phyloP scores from a whole-genome alignment of 2,797 vertebrate genomes.

The Gambelia wislizenii region DNA sequence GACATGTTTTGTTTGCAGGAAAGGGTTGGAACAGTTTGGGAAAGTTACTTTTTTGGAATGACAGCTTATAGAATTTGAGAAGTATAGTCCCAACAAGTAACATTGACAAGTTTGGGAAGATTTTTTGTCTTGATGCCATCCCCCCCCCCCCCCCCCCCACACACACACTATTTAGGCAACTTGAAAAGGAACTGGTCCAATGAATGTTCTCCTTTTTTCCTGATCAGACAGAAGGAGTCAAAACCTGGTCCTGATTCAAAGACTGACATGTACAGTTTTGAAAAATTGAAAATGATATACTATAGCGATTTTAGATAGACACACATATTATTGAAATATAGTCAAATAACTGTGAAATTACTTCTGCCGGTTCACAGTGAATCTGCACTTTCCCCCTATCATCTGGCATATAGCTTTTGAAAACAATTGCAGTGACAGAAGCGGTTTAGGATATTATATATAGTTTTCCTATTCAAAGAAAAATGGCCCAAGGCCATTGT shows the following conservation, averaged over 20 bases:
- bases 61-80: too few relatives aligned
- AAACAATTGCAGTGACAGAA: background rate
- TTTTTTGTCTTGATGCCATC: background rate
- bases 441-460: background rate
- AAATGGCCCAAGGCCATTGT: background rate
- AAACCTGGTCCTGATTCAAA: background rate
- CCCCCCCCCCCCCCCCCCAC: too few relatives aligned
- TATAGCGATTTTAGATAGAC: background rate
- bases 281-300: background rate
- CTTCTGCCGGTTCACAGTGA: background rate
- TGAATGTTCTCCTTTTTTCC: background rate
- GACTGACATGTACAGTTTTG: background rate
- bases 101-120: too few relatives aligned
- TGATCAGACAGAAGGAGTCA: background rate
- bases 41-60: too few relatives aligned
- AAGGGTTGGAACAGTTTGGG: too few relatives aligned
- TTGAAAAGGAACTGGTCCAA: background rate
- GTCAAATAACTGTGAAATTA: background rate
- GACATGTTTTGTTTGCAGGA: too few relatives aligned
- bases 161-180: slow-evolving; percentile 6
- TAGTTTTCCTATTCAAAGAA: background rate
- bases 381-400: background rate
- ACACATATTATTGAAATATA: background rate
- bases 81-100: too few relatives aligned
- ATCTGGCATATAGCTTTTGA: background rate